Evolutionary conservation across 2,888 invertebrate genomes (phyloP).

Genomic region (Drosophila borealis): DNA sequence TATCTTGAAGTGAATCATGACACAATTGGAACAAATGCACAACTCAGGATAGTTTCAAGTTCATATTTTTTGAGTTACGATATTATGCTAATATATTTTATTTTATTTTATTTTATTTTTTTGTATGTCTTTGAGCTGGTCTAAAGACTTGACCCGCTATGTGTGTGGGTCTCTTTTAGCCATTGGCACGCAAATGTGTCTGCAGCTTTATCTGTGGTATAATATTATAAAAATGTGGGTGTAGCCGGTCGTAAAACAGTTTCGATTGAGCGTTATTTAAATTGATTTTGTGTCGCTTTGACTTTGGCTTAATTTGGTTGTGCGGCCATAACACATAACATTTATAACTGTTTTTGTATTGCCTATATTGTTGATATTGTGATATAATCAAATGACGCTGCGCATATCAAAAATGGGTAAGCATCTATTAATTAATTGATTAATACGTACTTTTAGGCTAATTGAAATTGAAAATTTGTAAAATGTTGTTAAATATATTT

Average conservation of each 20-base stretch:
- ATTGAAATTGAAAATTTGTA: conserved; percentile 2
- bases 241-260: conserved; percentile 62
- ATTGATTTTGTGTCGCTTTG: conserved; percentile 29
- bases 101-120: neutral
- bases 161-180: conserved; percentile 19
- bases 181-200: conserved; percentile 24
- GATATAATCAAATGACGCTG: conserved; percentile 13
- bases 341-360: conserved; percentile 60
- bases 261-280: conserved; percentile 39
- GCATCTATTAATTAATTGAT: neutral
- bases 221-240: conserved; percentile 66
- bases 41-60: conserved; percentile 60
- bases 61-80: conserved; percentile 53
- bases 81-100: conserved; percentile 64
- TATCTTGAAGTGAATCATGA: conserved; percentile 67
- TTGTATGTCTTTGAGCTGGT: conserved; percentile 16
- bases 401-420: conserved; percentile 6
- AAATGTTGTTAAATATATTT: neutral
- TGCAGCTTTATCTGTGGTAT: conserved; percentile 11
- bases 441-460: neutral
- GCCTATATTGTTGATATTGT: conserved; percentile 1
- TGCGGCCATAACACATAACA: conserved; percentile 16
- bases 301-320: conserved; percentile 20
- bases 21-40: conserved; percentile 58
- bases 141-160: conserved; percentile 54